These are phyloP conservation scores for Drosophila anceps DNA, from an alignment of 2,888 invertebrate genomes.

Conservation along the genomic window DNA sequence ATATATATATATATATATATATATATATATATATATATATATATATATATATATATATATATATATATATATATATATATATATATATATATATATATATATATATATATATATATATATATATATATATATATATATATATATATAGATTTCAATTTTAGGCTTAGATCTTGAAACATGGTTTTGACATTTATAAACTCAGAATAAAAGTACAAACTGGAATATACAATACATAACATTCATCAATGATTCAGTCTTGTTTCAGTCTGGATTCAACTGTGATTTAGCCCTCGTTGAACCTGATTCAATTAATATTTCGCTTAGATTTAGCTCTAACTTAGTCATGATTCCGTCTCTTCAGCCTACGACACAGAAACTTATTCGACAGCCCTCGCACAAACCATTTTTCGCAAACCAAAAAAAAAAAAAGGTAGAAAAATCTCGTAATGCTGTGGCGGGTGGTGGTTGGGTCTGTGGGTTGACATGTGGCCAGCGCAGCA, in stretches of 20 bases:
- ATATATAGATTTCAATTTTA: no score
- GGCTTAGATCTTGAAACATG: no score
- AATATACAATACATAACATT: background rate
- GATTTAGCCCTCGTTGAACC: background rate
- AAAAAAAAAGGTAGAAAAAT: slow-evolving; percentile 14
- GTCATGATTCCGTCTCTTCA: background rate
- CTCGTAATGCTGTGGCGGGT: slow-evolving; percentile 31
- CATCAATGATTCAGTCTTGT: background rate
- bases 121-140: background rate
- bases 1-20: no score
- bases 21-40: no score
- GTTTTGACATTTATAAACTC: no score
- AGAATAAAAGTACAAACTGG: background rate
- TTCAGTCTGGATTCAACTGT: background rate
- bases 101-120: no score
- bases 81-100: no score
- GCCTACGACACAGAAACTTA: background rate
- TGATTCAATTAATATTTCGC: background rate
- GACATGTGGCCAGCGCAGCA: slow-evolving; percentile 71
- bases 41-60: no score
- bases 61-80: no score
- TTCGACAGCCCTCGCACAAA: slow-evolving; percentile 30
- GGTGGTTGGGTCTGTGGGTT: slow-evolving; percentile 40
- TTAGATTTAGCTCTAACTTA: no score
- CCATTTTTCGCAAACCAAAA: background rate